phyloP scores from a whole-genome alignment of 35 echinoderm and acorn worm species.

The Hemicentrotus pulcherrimus region DNA sequence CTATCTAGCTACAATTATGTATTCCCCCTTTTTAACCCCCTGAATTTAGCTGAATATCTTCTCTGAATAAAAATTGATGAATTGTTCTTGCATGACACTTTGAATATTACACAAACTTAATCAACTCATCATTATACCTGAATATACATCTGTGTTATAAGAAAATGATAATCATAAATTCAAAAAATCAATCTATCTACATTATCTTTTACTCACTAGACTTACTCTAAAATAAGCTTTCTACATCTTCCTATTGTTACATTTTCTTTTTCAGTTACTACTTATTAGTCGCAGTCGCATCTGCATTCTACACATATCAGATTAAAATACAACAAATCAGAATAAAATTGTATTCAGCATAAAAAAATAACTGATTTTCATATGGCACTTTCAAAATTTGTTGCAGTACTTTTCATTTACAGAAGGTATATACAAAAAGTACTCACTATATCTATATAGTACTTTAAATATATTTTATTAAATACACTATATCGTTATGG shows the following conservation, averaged over 20 bases:
- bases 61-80: background rate
- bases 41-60: background rate
- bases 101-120: background rate
- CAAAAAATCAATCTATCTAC: no score
- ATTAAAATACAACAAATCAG: no score
- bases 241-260: no score
- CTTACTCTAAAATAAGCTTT: no score
- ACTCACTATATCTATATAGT: background rate
- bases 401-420: background rate
- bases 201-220: no score
- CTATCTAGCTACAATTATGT: background rate
- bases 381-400: background rate
- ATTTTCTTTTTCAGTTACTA: no score
- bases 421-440: background rate
- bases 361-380: background rate
- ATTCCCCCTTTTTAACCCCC: background rate
- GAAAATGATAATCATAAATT: no score
- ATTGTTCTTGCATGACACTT: background rate
- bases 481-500: background rate
- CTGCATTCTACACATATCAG: no score
- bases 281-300: no score
- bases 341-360: background rate
- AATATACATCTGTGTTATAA: background rate
- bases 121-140: background rate
- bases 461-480: background rate